Base-by-base conservation (phyloP, 2,888 invertebrate genomes). In the Ennomos fuscantarius region DNA sequence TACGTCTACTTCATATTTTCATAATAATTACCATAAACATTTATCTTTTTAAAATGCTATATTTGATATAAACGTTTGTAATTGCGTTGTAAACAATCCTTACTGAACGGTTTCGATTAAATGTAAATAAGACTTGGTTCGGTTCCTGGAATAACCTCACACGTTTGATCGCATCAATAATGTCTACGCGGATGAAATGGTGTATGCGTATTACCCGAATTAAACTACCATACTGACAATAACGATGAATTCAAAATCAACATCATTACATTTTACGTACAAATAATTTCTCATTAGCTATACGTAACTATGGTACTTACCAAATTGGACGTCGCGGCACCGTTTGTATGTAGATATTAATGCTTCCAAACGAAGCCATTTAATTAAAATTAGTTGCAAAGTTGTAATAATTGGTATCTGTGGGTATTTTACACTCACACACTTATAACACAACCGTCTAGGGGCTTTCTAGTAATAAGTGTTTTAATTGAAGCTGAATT, bases 311-410 rank as follows among this genome's bases (percentile, higher is more conserved):
- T 44, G 34, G 36, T 36, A 39, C 44, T 36, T 36, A 24, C 35
- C 12, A 46, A 46, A 32, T 13, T 6, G 35, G 42, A 32, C 31
- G 46, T 35, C 49, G 53, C 37, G 53, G 41, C 24, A 11, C 24
- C 39, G 39, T 40, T 52, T 60, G 43, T 48, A 51, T 35, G 41
- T 47, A n/a, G n/a, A n/a, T n/a, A 61, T 55, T 52, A 54, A 42
- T 51, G 40, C 52, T 52, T 39, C 50, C 10, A 13, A 60, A 49
- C 48, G 42, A 9, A 42, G 47, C 58, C 54, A 36, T 41, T 57
- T 55, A 61, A 61, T 58, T 60, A 58, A 55, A 60, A 57, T 55
- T 46, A 47, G 55, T 43, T 51, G 41, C 46, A 47, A 51, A 60
- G 46, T 50, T 60, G 43, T 51, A 55, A 55, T 52, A 59, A 54